Evolutionary conservation across 2,888 invertebrate genomes (phyloP).

Genomic region (Lacanobia oleracea): DNA sequence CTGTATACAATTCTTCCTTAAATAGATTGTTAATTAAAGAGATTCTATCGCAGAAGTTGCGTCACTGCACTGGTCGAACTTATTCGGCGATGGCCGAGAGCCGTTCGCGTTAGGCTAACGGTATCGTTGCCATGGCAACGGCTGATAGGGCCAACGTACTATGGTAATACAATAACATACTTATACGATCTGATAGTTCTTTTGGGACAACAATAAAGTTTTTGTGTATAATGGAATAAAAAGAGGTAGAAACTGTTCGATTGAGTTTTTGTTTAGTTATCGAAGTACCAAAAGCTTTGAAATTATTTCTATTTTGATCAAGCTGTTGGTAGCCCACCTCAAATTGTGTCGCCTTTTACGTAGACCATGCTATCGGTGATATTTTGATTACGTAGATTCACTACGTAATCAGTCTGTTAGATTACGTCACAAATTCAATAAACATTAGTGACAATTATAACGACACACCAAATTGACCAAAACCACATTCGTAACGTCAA

Average conservation of each 20-base stretch:
- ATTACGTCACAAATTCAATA: conserved; percentile 45
- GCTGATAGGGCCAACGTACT: conserved; percentile 66
- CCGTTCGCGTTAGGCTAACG: conserved; percentile 55
- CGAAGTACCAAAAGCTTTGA: background rate
- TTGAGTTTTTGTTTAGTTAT: background rate
- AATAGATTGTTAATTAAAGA: conserved; percentile 47
- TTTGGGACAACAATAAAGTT: conserved; percentile 33
- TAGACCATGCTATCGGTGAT: background rate
- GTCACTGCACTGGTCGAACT: conserved; percentile 49
- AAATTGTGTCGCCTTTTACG: background rate
- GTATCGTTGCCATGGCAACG: conserved; percentile 63
- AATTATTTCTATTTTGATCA: no score
- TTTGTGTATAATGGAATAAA: conserved; percentile 36
- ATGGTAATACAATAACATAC: conserved; percentile 63
- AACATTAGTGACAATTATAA: conserved; percentile 38
- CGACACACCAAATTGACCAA: conserved; percentile 30
- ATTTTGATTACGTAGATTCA: background rate
- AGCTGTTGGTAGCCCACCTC: no score
- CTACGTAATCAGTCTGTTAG: background rate
- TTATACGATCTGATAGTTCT: conserved; percentile 46
- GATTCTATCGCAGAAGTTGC: conserved; percentile 49
- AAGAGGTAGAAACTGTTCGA: background rate
- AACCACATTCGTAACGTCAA: conserved; percentile 38
- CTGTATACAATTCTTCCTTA: conserved; percentile 25
- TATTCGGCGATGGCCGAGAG: conserved; percentile 55